Evolutionary conservation across 2,113 vertebrate genomes (phyloP), one percentile per base, ranked within the genome.

Genomic region (Atherinomorus stipes): DNA sequence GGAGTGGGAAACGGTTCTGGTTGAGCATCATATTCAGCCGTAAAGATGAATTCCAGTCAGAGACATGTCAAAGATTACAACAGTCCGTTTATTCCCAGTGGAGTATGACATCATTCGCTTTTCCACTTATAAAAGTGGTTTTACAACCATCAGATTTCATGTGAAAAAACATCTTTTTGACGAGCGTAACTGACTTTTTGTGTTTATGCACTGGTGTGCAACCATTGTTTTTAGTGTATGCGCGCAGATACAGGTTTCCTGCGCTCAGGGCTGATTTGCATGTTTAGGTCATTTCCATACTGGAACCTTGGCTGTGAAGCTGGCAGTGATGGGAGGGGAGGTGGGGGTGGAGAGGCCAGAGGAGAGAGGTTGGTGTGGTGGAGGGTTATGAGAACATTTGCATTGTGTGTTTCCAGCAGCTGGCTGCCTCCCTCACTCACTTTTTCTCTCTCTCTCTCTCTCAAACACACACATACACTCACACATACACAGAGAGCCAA

Each of bases 261-360:
- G 94, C 89, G 87, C 84, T 75, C 94, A 75, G 37, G 65, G 83
- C 19, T 58, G 40, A 94, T 98, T 99, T 99, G 97, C 96, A 98
- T 98, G 91, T 81, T 90, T 89, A 85, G 85, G 78, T 96, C 91
- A 97, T 99, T 99, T 98, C 93, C 96, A 97, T 98, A 98, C 94
- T 93, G 94, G 93, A 93, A 95, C 94, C 94, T 95, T 91, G 93
- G 89, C 92, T 91, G 85, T 85, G 78, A 67, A 74, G 77, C 60
- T 80, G 74, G 63, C 56, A 42, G 81, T 82, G 91, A 87, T 80
- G 85, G 82, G 83, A 84, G 86, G 84, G 58, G 47, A 85, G 40
- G 40, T 77, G 83, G 88, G 84, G 40, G 59, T 34, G 84, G 84
- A 83, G 84, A 68, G 86, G 95, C 10, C 74, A 21, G 10, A 4